Evolutionary conservation across 2,113 vertebrate species (phyloP).

Genomic region (Rhinichthys klamathensis): DNA sequence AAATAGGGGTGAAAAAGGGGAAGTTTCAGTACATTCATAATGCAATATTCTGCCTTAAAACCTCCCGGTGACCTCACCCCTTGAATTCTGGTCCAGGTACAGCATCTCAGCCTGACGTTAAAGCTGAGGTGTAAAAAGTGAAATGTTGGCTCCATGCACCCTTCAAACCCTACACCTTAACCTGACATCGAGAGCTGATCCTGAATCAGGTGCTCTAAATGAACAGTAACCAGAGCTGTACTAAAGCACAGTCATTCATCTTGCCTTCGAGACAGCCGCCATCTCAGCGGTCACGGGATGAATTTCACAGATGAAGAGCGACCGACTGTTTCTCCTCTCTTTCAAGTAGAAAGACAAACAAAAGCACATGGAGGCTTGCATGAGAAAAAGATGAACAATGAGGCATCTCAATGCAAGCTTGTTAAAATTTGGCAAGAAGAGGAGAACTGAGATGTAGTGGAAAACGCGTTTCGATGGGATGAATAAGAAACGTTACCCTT

Average conservation of each 20-base stretch:
- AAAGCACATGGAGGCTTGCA: constrained; percentile 49
- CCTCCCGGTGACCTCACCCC: not conserved
- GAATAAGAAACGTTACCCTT: constrained; percentile 59
- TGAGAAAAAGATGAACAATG: constrained; percentile 22
- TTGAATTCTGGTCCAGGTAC: constrained; percentile 11
- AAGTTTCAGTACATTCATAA: constrained; percentile 41
- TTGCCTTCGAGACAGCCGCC: constrained; percentile 43
- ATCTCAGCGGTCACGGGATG: constrained; percentile 47
- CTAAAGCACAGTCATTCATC: constrained; percentile 2
- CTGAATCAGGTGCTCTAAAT: constrained; percentile 12
- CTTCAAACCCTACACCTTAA: constrained; percentile 2
- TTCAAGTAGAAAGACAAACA: constrained; percentile 76
- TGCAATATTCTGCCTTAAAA: not conserved
- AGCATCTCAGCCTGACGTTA: not conserved
- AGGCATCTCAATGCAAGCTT: constrained; percentile 42
- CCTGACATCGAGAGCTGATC: constrained; percentile 10
- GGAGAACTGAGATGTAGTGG: constrained; percentile 52
- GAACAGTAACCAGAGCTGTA: constrained; percentile 40
- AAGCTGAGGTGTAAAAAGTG: constrained; percentile 2
- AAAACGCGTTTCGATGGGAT: constrained; percentile 39
- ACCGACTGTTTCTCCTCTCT: constrained; percentile 63
- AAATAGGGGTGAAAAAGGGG: not conserved
- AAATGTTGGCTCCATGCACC: not conserved
- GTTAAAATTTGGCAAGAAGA: constrained; percentile 68
- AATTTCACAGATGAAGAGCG: constrained; percentile 58